phyloP scores from a whole-genome alignment of 2,113 vertebrate genomes.

The Cochlearius cochlearius region DNA sequence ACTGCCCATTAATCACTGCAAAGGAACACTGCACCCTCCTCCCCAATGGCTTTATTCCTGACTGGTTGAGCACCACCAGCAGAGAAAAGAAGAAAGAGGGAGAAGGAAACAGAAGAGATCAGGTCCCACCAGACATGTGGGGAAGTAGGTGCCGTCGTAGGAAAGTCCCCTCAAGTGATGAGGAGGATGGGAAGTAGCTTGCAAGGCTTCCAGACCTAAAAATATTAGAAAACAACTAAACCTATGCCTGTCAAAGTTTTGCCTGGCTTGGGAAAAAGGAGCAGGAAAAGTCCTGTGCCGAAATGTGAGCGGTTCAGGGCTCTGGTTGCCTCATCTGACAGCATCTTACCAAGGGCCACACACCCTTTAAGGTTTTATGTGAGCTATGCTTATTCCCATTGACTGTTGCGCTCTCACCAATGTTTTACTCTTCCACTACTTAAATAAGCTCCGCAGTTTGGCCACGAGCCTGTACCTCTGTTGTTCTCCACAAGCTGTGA shows the following conservation, averaged over 20 bases:
- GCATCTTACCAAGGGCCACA: background rate
- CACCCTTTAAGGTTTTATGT: background rate
- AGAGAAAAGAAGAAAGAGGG: background rate
- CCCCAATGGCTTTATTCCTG: background rate
- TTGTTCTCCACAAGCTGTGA: background rate
- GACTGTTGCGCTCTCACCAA: background rate
- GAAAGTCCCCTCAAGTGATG: background rate
- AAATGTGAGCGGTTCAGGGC: background rate
- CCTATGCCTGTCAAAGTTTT: background rate
- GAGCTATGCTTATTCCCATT: background rate
- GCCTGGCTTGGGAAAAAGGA: background rate
- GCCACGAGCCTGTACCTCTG: background rate
- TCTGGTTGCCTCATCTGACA: background rate
- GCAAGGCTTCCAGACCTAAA: background rate
- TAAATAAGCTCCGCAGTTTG: background rate
- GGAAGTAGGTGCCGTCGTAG: rapidly evolving
- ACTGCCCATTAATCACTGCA: constrained; percentile 6
- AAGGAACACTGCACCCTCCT: constrained; percentile 7
- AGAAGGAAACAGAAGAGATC: background rate
- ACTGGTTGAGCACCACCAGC: background rate
- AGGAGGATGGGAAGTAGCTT: background rate
- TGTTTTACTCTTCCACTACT: background rate
- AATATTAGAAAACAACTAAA: background rate
- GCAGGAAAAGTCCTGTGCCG: background rate
- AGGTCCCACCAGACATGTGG: background rate